Percentiles rank a stretch among this genome's conserved stretches.
Evolutionary conservation across 1,140 invertebrate genomes (phyloP).

Genomic region (Drosophila funebris): DNA sequence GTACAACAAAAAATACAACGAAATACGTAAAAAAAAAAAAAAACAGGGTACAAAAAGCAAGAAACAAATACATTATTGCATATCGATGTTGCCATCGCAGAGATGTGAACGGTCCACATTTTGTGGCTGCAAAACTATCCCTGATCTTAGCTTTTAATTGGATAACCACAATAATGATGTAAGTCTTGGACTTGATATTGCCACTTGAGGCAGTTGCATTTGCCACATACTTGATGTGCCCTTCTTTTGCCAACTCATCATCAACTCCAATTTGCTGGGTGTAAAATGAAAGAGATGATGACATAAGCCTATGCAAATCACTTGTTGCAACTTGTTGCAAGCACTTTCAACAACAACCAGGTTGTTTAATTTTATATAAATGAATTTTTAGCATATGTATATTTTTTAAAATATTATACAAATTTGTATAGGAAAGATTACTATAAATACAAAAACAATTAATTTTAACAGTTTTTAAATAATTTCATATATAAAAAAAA

Average conservation of each 20-base stretch:
- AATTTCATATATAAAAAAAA: too few relatives aligned
- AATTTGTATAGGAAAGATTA: too few relatives aligned
- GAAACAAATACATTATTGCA: slow-evolving; percentile 23
- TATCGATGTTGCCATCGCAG: slow-evolving; percentile 19
- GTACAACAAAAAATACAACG: slow-evolving; percentile 8
- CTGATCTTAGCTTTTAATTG: slow-evolving; percentile 79
- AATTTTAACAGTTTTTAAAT: too few relatives aligned
- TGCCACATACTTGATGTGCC: slow-evolving; percentile 22
- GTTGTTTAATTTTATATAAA: too few relatives aligned
- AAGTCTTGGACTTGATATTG: slow-evolving; percentile 79
- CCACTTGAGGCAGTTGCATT: slow-evolving; percentile 58
- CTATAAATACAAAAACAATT: too few relatives aligned
- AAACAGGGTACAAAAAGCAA: neutral
- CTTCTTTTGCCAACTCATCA: slow-evolving; percentile 40
- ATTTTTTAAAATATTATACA: too few relatives aligned
- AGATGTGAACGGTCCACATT: slow-evolving; percentile 46
- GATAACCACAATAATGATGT: slow-evolving; percentile 68
- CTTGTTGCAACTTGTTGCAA: neutral
- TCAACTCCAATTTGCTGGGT: neutral
- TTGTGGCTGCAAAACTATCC: slow-evolving; percentile 59
- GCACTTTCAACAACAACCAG: too few relatives aligned
- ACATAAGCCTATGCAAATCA: neutral
- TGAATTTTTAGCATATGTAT: too few relatives aligned
- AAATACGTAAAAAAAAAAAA: slow-evolving; percentile 4
- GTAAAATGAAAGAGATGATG: neutral